Conservation (phyloP, 35 echinoderm and acorn worm species). For the Apostichopus japonicus region DNA sequence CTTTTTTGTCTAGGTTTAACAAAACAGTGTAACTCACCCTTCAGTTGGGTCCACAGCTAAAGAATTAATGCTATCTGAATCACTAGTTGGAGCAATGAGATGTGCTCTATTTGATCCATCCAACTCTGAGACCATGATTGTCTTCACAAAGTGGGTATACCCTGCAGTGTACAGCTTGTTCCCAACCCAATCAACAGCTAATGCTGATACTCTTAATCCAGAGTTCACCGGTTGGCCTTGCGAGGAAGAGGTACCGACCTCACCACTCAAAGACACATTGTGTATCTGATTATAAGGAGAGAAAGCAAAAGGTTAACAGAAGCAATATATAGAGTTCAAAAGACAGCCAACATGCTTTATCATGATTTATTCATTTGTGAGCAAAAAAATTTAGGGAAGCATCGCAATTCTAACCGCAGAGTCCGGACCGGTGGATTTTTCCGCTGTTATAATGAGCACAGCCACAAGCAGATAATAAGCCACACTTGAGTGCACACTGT, state of each 20-base stretch:
- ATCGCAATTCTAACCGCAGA: too few species aligned
- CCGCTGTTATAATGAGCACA: too few species aligned
- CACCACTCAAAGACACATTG: background rate
- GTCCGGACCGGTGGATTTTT: too few species aligned
- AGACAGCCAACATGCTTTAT: too few species aligned
- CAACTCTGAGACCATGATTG: slow-evolving; percentile 19
- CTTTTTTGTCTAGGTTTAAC: too few species aligned
- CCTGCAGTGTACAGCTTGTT: slow-evolving; percentile 59
- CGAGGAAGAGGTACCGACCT: background rate
- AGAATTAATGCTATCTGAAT: background rate
- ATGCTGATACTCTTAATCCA: background rate
- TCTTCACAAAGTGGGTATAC: background rate
- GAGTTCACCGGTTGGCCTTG: background rate
- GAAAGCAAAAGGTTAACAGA: too few species aligned
- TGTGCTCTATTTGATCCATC: slow-evolving; percentile 28
- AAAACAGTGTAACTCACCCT: slow-evolving; percentile 30
- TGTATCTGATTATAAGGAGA: too few species aligned
- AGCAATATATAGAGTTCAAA: too few species aligned
- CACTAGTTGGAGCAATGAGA: background rate
- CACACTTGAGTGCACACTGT: too few species aligned
- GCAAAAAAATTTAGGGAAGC: too few species aligned
- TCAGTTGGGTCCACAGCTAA: slow-evolving; percentile 58
- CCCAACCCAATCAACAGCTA: slow-evolving; percentile 56
- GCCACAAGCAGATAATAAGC: too few species aligned
- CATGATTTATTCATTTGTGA: too few species aligned